phyloP scores from a whole-genome alignment of 2,888 invertebrate species.

The Eristalis tenax region DNA sequence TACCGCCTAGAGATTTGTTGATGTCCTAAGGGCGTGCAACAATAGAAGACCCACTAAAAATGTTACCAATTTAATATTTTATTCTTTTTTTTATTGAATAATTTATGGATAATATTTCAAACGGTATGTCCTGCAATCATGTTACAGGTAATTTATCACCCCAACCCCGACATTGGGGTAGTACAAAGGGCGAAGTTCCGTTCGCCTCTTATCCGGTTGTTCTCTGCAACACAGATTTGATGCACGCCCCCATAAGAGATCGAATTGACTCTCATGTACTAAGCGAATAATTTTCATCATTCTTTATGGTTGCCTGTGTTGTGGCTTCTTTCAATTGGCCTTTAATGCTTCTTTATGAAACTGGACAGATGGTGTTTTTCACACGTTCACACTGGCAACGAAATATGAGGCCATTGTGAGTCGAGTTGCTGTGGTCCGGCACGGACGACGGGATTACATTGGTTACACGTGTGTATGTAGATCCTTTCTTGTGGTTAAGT shows the following conservation, averaged over 20 bases:
- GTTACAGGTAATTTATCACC: slow-evolving; percentile 52
- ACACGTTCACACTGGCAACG: slow-evolving; percentile 17
- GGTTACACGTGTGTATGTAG: background rate
- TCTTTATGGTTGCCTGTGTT: slow-evolving; percentile 36
- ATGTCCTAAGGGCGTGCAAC: background rate
- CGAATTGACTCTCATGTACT: slow-evolving; percentile 3
- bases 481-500: background rate
- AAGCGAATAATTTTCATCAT: slow-evolving; percentile 46
- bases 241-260: background rate
- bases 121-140: slow-evolving; percentile 50
- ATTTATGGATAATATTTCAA: slow-evolving; percentile 58
- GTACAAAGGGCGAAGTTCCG: slow-evolving; percentile 14
- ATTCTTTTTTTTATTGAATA: slow-evolving; percentile 44
- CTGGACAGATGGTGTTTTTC: slow-evolving; percentile 49
- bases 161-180: slow-evolving; percentile 18
- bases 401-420: slow-evolving; percentile 21
- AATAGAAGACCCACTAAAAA: background rate
- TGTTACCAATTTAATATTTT: slow-evolving; percentile 19
- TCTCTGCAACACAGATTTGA: slow-evolving; percentile 38
- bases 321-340: slow-evolving; percentile 50
- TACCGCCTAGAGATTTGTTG: slow-evolving; percentile 6
- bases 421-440: background rate
- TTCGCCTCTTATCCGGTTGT: background rate
- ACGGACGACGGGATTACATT: background rate
- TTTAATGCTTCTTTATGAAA: slow-evolving; percentile 51